Evolutionary conservation across 2,888 invertebrate genomes (phyloP).

Genomic region (Poecilobothrus nobilitatus): DNA sequence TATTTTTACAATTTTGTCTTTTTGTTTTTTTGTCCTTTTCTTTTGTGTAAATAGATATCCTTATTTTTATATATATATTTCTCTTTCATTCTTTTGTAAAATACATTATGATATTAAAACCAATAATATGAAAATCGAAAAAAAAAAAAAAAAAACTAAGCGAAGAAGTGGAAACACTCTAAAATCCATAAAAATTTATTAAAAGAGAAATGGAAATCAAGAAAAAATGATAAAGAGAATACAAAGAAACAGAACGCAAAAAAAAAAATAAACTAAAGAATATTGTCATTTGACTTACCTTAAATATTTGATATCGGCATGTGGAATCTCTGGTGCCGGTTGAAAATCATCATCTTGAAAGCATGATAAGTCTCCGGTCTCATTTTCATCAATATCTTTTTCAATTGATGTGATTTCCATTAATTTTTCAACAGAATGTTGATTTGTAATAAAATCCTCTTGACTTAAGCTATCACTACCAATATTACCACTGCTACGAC

Average conservation of each 20-base stretch:
- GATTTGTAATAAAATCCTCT: conserved; percentile 1
- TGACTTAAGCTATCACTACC: background rate
- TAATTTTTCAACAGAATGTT: conserved; percentile 1
- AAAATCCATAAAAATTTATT: too few species aligned
- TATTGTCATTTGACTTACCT: conserved; percentile 18
- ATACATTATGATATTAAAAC: too few species aligned
- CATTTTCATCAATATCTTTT: conserved; percentile 10
- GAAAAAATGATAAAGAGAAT: too few species aligned
- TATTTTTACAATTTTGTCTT: background rate
- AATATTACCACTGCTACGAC: background rate
- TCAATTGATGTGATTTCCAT: conserved; percentile 9
- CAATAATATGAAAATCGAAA: too few species aligned
- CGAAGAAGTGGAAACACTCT: too few species aligned
- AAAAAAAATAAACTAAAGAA: too few species aligned
- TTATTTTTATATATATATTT: too few species aligned
- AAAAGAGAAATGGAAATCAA: too few species aligned
- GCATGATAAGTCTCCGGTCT: conserved; percentile 26
- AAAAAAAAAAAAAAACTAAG: too few species aligned
- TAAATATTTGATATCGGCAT: conserved; percentile 25
- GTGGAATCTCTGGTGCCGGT: conserved; percentile 23
- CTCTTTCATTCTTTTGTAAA: too few species aligned
- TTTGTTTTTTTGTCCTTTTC: background rate
- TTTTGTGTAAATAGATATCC: background rate
- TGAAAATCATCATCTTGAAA: conserved; percentile 22
- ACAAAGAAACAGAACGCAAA: too few species aligned